Base-by-base conservation (phyloP, 2,797 vertebrate genomes). In the Melanotaenia boesemani region DNA sequence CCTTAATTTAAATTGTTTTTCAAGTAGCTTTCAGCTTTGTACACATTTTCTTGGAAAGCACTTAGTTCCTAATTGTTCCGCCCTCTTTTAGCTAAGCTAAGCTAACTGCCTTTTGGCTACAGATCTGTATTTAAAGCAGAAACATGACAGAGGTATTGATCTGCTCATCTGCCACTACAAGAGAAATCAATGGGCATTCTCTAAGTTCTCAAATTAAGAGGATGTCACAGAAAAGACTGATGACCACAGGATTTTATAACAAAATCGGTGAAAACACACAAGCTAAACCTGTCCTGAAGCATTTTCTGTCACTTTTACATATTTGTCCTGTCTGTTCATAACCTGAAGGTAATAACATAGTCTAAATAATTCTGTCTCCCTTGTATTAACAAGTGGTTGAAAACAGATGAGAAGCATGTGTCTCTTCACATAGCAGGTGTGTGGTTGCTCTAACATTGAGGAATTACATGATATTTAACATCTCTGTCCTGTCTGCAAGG, bases 341-440 rank as follows among this genome's bases (percentile, higher is more conserved):
- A 59, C 57, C n/a, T 57, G 2, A 76, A 57, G 30, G 9, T 20
- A n/a, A 57, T 1, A 36, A 28, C 52, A 4, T 64, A 41, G 74
- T 26, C 30, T 16, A 4, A 20, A 65, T 70, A 50, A 52, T 59
- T 67, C 30, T 41, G 46, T 36, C 24, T n/a, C 44, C 32, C 32
- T n/a, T 36, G 28, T n/a, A 50, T 30, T 39, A 2, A 67, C 46
- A 52, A 55, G 56, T 62, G 44, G 6, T 24, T 54, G 56, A 12
- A 79, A 36, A 32, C 22, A 12, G 63, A 65, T 15, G 4, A 37
- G 13, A 71, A 39, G 39, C 7, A 15, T n/a, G 12, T 15, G 37
- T 69, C 46, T 82, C 60, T 86, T 74, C 74, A 34, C 63, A 50
- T 79, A 81, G 72, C 68, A 74, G 80, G 74, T 69, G 79, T 83